Percentiles rank a stretch among this genome's conserved stretches.
These are phyloP conservation scores for Heterodera schachtii DNA, from an alignment of 1,140 invertebrate species.

Conservation along the genomic window DNA sequence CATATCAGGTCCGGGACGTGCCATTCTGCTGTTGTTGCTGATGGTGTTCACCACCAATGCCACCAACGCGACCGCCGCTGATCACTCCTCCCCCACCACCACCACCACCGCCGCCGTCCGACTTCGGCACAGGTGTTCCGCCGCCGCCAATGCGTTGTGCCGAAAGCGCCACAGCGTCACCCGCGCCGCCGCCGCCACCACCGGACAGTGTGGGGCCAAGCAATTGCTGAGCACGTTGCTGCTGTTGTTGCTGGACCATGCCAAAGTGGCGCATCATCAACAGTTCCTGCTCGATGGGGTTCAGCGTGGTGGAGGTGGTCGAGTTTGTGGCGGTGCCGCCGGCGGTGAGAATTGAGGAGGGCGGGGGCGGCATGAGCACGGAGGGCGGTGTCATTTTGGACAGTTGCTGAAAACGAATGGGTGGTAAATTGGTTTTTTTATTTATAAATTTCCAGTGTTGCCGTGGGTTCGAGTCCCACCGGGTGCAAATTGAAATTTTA, in stretches of 20 bases:
- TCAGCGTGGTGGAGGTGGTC: neutral
- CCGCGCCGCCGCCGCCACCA: neutral
- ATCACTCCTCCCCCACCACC: too few species aligned
- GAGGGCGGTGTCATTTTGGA: neutral
- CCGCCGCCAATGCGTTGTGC: slow-evolving; percentile 2
- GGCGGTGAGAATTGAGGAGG: neutral
- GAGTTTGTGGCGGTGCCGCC: neutral
- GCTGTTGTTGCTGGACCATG: slow-evolving; percentile 18
- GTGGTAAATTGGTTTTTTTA: too few species aligned
- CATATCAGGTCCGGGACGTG: neutral
- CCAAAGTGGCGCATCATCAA: slow-evolving; percentile 31
- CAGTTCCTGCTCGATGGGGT: slow-evolving; percentile 39
- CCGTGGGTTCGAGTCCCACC: too few species aligned
- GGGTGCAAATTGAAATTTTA: too few species aligned
- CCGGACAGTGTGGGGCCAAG: neutral
- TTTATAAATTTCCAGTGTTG: too few species aligned
- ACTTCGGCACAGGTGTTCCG: neutral
- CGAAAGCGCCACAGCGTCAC: neutral
- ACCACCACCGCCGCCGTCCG: too few species aligned
- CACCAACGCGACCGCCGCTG: neutral
- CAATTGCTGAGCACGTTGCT: neutral
- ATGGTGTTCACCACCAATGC: neutral
- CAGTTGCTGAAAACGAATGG: neutral
- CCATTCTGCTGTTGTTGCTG: neutral
- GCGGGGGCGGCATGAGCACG: slow-evolving; percentile 1